Base-by-base conservation (phyloP, 2,888 invertebrate genomes). In the Calliopum simillimum region DNA sequence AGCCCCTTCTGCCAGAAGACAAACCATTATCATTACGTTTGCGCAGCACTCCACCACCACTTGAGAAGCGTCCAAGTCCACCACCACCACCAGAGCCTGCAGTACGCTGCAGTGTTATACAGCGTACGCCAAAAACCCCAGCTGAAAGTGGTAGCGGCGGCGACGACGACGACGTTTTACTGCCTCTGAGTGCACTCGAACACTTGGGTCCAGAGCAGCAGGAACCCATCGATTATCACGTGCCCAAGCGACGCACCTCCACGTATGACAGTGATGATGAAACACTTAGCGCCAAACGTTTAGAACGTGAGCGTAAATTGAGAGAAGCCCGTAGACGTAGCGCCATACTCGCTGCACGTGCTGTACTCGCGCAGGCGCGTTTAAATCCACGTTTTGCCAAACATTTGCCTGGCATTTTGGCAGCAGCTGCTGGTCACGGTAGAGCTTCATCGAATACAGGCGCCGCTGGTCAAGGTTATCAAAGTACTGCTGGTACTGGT, bases 191-290 rank as follows among this genome's bases (percentile, higher is more conserved):
- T 49, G 87, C 88, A 6, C 74, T 83, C 41, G 82, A 84, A 47
- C 82, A 86, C 70, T 72, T 84, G 55, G 92, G 91, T 78, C 92
- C 92, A 0, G 92, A 92, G 83, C 93, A 94, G 86, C 95, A 95
- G 73, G 95, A 95, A 79, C 95, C 95, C 0, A 95, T 95, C 73
- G 95, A 95, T 82, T 95, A 95, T 83, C 95, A 92, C 80, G 93
- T 95, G 76, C 95, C 95, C 25, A 94, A 94, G 84, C 90, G 93
- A 79, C 89, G 91, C 72, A 91, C 92, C 8, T 67, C 67, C n/a
- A 49, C 49, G 16, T 77, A 79, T 68, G 85, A 84, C 56, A 79
- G 79, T 67, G 84, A 84, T 77, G 84, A 81, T 56, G 83, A 85
- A 55, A 64, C 68, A 0, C 70, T 81, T 13, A 83, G 79, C 76